Conservation (phyloP, 1,140 invertebrate genomes). For the Steinernema feltiae region DNA sequence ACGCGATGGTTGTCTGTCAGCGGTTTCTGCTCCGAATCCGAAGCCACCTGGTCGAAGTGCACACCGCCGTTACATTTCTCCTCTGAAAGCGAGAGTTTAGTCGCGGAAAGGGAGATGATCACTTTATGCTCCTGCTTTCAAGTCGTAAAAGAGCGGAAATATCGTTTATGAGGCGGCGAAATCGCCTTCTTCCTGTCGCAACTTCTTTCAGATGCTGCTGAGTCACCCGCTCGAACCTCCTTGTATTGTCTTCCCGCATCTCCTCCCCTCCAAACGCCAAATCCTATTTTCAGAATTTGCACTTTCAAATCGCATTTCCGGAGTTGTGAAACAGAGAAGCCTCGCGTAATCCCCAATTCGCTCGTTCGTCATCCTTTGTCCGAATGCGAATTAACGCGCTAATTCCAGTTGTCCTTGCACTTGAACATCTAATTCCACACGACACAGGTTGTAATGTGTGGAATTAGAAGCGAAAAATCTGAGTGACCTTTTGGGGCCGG, state of each 20-base stretch:
- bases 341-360: no score
- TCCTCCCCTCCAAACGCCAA: no score
- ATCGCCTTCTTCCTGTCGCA: no score
- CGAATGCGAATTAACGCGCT: no score
- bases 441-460: neutral
- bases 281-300: no score
- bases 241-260: no score
- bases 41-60: conserved; percentile 37
- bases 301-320: no score
- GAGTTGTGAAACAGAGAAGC: no score
- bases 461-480: neutral
- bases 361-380: no score
- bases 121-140: neutral
- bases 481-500: neutral
- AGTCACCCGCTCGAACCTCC: no score
- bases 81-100: conserved; percentile 37
- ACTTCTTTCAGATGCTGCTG: no score
- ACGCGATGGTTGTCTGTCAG: conserved; percentile 2
- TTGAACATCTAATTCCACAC: neutral
- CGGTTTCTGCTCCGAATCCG: conserved; percentile 21
- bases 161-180: no score
- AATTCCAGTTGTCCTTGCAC: neutral
- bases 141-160: neutral
- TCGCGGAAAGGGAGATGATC: neutral
- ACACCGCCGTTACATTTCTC: conserved; percentile 50